Conservation (phyloP, 2,797 vertebrate species). For the Lacerta agilis region DNA sequence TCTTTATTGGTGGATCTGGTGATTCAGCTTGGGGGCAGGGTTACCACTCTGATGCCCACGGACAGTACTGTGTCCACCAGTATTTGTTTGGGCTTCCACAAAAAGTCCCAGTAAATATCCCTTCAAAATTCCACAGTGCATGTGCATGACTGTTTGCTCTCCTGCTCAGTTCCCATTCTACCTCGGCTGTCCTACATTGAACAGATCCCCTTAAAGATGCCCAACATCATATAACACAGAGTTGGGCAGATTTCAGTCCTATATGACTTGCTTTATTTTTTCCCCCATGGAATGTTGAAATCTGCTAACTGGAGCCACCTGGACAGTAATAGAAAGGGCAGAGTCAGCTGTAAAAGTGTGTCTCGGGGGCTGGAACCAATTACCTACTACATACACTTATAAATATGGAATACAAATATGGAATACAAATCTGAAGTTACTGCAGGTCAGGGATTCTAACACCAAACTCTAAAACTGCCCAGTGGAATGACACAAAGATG, state of each 20-base stretch:
- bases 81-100: no score
- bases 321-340: neutral
- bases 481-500: neutral
- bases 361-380: neutral
- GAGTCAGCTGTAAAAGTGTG: neutral
- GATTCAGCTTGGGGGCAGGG: no score
- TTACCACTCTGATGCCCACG: no score
- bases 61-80: no score
- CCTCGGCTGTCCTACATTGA: no score
- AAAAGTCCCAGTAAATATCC: no score
- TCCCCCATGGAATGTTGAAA: neutral
- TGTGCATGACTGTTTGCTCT: no score
- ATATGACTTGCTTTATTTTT: neutral
- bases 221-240: neutral
- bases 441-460: neutral
- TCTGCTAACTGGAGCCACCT: neutral
- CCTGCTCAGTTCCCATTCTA: no score
- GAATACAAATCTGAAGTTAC: neutral
- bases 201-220: no score
- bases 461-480: neutral
- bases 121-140: no score
- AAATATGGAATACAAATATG: neutral
- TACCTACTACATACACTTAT: neutral
- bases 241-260: neutral
- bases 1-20: no score